Base-by-base conservation (phyloP, 2,113 vertebrate genomes). In the Haliaeetus leucogaster region DNA sequence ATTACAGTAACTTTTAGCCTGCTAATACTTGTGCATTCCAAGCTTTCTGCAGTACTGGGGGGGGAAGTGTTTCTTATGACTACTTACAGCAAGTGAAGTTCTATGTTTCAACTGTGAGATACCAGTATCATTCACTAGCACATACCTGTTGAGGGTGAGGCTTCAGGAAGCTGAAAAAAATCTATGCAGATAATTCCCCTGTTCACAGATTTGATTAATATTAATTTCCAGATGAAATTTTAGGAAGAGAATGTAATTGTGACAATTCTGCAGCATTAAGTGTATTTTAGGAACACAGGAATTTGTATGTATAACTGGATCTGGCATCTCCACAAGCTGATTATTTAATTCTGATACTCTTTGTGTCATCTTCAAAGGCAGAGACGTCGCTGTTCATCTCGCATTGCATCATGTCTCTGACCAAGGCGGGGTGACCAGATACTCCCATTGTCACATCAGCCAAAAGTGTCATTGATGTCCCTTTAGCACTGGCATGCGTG, bases 291-390 rank as follows among this genome's bases (percentile, higher is more conserved):
- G 50, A 79, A 55, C 8, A 47, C 63, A 25, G 86, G 82, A 91
- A 55, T 97, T 91, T 96, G 89, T 96, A 66, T 4, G 7, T 87
- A 52, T 95, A 88, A 82, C 70, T 93, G 82, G 26, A 42, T 83
- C 70, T 66, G 42, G 66, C 91, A 94, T 88, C 81, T 91, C 93
- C 84, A 89, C 81, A 88, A 95, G 55, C 66, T 93, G 66, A 72
- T 67, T 53, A 32, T 66, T 78, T 68, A 65, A 40, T 73, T 93
- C 70, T 61, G 53, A 40, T 89, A 25, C 27, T 79, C 30, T 26
- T 36, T 53, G 21, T 52, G 77, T 86, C 77, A n/a, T 50, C 70
- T 87, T 70, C 32, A 58, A 29, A 82, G 73, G 34, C 85, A 89
- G 63, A 93, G 53, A 38, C 0, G 0, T n/a, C 0, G 1, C 84